These are phyloP conservation scores for Smithornis capensis DNA, from an alignment of 2,113 vertebrate species.

Conservation along the genomic window DNA sequence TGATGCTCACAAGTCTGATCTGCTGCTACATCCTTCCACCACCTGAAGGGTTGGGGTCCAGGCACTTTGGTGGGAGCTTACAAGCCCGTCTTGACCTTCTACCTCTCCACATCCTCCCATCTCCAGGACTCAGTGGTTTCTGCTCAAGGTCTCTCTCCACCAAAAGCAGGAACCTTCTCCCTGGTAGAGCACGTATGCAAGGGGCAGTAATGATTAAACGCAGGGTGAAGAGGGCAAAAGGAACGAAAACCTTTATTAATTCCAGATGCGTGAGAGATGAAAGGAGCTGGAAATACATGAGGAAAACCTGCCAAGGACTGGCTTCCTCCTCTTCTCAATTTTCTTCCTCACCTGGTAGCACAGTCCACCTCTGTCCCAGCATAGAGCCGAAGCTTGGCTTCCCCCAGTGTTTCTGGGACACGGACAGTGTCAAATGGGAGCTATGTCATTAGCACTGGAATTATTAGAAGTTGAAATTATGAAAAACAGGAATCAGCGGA, in stretches of 20 bases:
- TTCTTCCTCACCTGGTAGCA: background rate
- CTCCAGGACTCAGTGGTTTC: background rate
- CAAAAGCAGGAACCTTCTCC: background rate
- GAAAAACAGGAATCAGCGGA: background rate
- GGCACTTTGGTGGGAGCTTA: fast-evolving
- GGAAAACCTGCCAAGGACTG: background rate
- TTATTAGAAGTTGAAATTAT: background rate
- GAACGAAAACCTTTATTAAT: background rate
- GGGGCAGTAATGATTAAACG: background rate
- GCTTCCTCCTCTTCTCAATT: background rate
- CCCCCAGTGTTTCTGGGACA: background rate
- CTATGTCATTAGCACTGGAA: no score
- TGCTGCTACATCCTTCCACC: background rate
- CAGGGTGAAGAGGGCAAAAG: background rate
- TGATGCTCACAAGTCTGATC: background rate
- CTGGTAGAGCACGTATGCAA: fast-evolving
- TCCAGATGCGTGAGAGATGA: background rate
- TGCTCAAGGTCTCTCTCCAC: background rate
- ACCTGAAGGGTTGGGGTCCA: background rate
- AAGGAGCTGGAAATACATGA: fast-evolving
- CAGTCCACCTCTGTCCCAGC: background rate
- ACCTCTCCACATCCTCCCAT: background rate
- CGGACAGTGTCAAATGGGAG: fast-evolving
- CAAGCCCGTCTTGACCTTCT: no score
- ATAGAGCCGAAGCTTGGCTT: background rate